Evolutionary conservation across 2,888 invertebrate genomes (phyloP), one percentile per base, ranked within the genome.

Genomic region (Thereva nobilitata): DNA sequence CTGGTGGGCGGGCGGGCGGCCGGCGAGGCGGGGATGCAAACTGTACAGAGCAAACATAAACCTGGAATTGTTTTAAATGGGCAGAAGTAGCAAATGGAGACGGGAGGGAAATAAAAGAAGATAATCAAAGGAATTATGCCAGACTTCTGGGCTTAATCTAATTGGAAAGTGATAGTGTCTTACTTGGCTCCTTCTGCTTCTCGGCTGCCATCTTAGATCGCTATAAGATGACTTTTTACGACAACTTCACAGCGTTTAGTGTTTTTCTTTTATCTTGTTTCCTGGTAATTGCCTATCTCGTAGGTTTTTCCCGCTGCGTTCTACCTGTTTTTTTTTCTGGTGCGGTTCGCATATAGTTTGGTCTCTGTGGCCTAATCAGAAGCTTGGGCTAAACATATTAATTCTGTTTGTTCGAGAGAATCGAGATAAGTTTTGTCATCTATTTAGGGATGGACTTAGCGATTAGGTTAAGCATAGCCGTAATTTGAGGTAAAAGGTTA

Each of bases 31-130:
- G 56, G 47, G 53, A 66, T 53, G 52, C 63, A 53, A 65, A 67
- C 67, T 66, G 52, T 59, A 64, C 53, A 59, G 42, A 47, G 23
- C 23, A 23, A 65, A 67, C 63, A 66, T 67, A 67, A 69, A 69
- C 69, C 66, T 68, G 68, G 45, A 70, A 70, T 70, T 68, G 67
- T 70, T 70, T 70, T 70, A 70, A 70, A 70, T 70, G 67, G 54
- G 59, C 65, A 61, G 54, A 50, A 65, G 50, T 50, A 57, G 52
- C 50, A 57, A 52, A 38, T 56, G 37, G 56, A 47, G 50, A 45
- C 34, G 64, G 63, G 55, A 40, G 41, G 49, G 42, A 67, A 61
- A 57, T 50, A 61, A 64, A 55, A 61, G 55, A 69, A 61, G 55
- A 69, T 67, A 67, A 67, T 65, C 67, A 69, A 61, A 67, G 53